Conservation (phyloP, 2,113 vertebrate species). For the Sinocyclocheilus anshuiensis region DNA sequence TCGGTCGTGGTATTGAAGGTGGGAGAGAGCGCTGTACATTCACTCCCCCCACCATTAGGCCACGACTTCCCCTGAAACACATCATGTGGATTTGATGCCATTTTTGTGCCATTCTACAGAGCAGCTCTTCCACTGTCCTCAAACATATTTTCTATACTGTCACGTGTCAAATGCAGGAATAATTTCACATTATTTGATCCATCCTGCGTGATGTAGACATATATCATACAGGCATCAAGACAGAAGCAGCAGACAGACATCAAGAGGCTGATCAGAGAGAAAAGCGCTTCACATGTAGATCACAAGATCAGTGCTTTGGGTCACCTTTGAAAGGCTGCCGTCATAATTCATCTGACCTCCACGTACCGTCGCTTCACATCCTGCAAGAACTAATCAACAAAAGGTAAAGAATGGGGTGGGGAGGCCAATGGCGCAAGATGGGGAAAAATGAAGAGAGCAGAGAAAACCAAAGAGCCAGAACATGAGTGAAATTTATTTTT, state of each 20-base stretch:
- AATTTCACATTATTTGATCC: conserved; percentile 18
- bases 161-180: conserved; percentile 12
- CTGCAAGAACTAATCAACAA: conserved; percentile 61
- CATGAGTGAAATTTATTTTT: conserved; percentile 72
- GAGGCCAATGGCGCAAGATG: conserved; percentile 58
- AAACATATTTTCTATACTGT: neutral
- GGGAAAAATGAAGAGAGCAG: conserved; percentile 67
- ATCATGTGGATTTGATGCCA: neutral
- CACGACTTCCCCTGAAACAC: too few species aligned
- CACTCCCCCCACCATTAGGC: too few species aligned
- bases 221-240: conserved; percentile 15
- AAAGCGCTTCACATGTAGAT: conserved; percentile 43
- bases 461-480: conserved; percentile 67
- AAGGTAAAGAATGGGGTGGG: conserved; percentile 56
- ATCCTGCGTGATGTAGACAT: conserved; percentile 14
- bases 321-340: conserved; percentile 56
- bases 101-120: neutral
- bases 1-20: too few species aligned
- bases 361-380: conserved; percentile 47
- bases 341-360: conserved; percentile 59
- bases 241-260: conserved; percentile 32
- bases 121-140: neutral
- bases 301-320: conserved; percentile 23
- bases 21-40: too few species aligned
- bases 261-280: conserved; percentile 21